Evolutionary conservation across 2,797 vertebrate genomes (phyloP), one percentile per base, ranked within the genome.

Genomic region (Neolamprologus multifasciatus): DNA sequence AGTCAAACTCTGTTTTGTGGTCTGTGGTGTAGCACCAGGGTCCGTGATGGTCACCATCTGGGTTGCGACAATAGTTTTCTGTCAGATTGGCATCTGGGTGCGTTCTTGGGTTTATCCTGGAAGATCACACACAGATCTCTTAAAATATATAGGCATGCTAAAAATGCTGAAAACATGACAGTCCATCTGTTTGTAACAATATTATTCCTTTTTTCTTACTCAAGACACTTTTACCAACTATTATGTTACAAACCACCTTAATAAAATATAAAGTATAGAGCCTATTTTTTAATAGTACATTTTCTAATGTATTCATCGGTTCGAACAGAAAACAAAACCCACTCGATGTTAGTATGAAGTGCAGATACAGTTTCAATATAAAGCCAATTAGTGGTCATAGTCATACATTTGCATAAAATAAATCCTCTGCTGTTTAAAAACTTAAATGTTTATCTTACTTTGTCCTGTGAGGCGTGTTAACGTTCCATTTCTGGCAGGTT

Each of bases 21-120:
- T 99, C 98, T 2, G 94, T 97, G 62, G 99, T 99, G 93, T 99
- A 99, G 94, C 99, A 99, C 99, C 99, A 99, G 84, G 98, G 99
- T 9, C 99, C 98, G 0, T 99, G 98, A 85, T 96, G 97, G 84
- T 99, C 99, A 0, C 96, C 94, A 4, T 99, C 99, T 0, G 99
- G 99, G 91, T 99, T 99, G 38, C 98, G 97, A 86, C 99, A 99
- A 93, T 98, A 99, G 93, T 99, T 99, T 88, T 97, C 96, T 5
- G 98, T 97, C 92, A 99, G 95, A 33, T 95, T 97, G 5, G 97
- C 97, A 4, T 97, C 91, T 0, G 97, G 97, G 85, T 97, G 95
- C 0, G 96, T 97, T 84, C 92, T 26, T 1, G 96, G 96, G 0
- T 98, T 98, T 87, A 98, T 97, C 91, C 98, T 99, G 89, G 16